Percentiles rank a stretch among this genome's conserved stretches.
phyloP scores from a whole-genome alignment of 2,113 vertebrate species.

The Pleuronectes platessa region DNA sequence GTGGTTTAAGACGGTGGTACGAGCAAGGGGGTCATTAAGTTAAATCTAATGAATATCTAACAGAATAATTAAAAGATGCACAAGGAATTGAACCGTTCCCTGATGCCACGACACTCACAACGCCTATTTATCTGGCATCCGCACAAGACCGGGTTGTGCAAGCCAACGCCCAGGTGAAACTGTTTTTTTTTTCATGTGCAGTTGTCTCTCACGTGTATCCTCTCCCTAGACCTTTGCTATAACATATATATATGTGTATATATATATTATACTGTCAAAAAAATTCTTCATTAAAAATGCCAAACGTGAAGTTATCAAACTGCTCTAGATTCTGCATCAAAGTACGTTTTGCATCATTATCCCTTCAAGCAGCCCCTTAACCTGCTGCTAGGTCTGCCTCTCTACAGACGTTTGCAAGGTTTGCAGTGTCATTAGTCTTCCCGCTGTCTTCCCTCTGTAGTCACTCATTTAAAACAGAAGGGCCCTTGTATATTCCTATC shows the following conservation, averaged over 20 bases:
- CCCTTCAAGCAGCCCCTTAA: constrained; percentile 38
- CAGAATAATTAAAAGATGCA: constrained; percentile 47
- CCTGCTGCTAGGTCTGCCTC: constrained; percentile 15
- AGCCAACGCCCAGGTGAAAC: constrained; percentile 32
- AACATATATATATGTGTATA: constrained; percentile 39
- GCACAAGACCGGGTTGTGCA: constrained; percentile 15
- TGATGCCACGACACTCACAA: constrained; percentile 13
- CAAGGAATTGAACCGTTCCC: constrained; percentile 36
- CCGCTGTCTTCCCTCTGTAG: constrained; percentile 14
- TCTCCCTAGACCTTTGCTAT: constrained; percentile 52
- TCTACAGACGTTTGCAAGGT: constrained; percentile 39
- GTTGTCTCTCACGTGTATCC: constrained; percentile 6
- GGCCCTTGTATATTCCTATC: constrained; percentile 18
- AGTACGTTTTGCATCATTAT: constrained; percentile 35
- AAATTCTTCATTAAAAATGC: constrained; percentile 65
- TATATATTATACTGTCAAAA: constrained; percentile 48
- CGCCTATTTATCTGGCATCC: constrained; percentile 40
- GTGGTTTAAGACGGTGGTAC: constrained; percentile 22
- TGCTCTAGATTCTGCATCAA: constrained; percentile 59
- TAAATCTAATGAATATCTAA: constrained; percentile 48
- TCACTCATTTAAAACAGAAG: constrained; percentile 23
- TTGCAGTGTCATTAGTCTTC: constrained; percentile 28
- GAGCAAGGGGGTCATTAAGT: constrained; percentile 31
- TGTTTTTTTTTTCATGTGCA: constrained; percentile 32
- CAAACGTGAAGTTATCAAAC: constrained; percentile 57